phyloP scores from a whole-genome alignment of 2,888 invertebrate species.

The Flabesymbios commensalis region DNA sequence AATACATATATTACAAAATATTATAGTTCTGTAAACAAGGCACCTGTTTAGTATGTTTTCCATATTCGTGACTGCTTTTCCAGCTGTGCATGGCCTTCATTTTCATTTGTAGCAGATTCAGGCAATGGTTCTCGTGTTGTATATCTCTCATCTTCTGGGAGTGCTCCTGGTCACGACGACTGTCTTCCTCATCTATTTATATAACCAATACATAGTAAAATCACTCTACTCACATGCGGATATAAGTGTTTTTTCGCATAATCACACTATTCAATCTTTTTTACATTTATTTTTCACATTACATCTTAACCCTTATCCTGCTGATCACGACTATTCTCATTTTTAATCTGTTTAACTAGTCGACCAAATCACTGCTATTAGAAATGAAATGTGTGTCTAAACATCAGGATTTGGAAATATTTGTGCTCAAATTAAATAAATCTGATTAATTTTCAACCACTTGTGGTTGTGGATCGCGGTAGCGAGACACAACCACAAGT shows the following conservation, averaged over 20 bases:
- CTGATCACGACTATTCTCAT: no score
- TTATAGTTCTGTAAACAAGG: neutral
- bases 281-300: no score
- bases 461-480: no score
- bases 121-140: conserved; percentile 52
- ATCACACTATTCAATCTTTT: no score
- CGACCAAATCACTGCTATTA: no score
- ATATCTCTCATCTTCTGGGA: conserved; percentile 45
- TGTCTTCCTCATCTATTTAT: conserved; percentile 16
- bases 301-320: no score
- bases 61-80: conserved; percentile 46
- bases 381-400: no score
- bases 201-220: neutral
- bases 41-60: conserved; percentile 1
- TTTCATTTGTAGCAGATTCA: conserved; percentile 52
- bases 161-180: conserved; percentile 19
- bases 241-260: neutral
- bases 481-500: no score
- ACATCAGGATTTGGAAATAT: no score
- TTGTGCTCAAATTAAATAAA: no score
- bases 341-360: no score
- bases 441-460: no score
- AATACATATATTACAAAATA: neutral
- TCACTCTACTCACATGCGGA: neutral
- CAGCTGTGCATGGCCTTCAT: conserved; percentile 55